Percentiles rank a stretch among this genome's conserved stretches.
Conservation (phyloP, 2,888 invertebrate species). For the Drosophila kambysellisi region DNA sequence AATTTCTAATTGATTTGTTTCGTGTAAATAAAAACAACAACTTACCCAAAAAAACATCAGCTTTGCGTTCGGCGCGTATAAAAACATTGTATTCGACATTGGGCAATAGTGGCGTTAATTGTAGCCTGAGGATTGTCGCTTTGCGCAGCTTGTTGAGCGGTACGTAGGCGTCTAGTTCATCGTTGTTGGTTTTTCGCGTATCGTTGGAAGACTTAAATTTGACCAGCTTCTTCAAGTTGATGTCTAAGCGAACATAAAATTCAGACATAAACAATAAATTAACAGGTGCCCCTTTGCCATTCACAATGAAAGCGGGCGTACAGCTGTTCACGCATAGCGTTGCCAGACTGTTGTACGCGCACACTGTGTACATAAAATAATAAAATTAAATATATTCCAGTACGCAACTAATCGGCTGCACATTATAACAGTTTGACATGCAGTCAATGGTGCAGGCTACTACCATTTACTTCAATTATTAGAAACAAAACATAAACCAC, state of each 20-base stretch:
- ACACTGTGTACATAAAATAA: background rate
- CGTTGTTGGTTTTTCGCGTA: conserved; percentile 45
- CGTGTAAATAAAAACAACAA: conserved; percentile 8
- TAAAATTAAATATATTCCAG: conserved; percentile 7
- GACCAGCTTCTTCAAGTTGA: conserved; percentile 83
- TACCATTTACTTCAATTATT: background rate
- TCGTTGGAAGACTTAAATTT: conserved; percentile 78
- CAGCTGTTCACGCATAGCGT: conserved; percentile 52
- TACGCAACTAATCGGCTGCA: background rate
- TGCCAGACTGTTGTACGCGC: conserved; percentile 43
- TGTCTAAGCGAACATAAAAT: conserved; percentile 67
- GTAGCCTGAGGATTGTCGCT: conserved; percentile 75
- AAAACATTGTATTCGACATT: conserved; percentile 78
- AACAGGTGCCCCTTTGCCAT: conserved; percentile 59
- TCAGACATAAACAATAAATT: conserved; percentile 23
- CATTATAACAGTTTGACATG: background rate
- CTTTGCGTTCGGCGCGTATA: conserved; percentile 83
- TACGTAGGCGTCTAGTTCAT: conserved; percentile 83
- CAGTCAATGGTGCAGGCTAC: conserved; percentile 6
- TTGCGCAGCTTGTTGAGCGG: conserved; percentile 82
- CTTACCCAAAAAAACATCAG: conserved; percentile 83
- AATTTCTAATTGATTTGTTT: conserved; percentile 20
- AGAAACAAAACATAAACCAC: background rate
- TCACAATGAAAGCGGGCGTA: conserved; percentile 39
- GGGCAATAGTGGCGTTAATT: conserved; percentile 75